phyloP scores from a whole-genome alignment of 2,113 vertebrate genomes.

The Aspiorhynchus laticeps region DNA sequence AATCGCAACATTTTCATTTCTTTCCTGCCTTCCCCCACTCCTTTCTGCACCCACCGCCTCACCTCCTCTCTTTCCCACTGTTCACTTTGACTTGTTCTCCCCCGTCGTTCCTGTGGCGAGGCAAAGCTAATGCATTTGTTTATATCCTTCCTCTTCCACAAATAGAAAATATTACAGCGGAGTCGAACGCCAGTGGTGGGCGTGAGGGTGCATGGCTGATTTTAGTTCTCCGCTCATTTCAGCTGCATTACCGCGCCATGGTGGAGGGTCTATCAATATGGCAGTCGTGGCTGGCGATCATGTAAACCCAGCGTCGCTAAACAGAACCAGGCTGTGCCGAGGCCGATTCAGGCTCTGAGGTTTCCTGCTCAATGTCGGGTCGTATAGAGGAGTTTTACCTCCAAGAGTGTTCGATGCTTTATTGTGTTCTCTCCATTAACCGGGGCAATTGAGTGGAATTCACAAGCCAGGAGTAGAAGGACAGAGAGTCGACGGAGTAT shows the following conservation, averaged over 20 bases:
- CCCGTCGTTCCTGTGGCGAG: slow-evolving; percentile 20
- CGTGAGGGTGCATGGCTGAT: slow-evolving; percentile 32
- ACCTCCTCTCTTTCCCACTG: slow-evolving; percentile 43
- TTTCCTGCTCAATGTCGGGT: slow-evolving; percentile 27
- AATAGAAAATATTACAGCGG: slow-evolving; percentile 48
- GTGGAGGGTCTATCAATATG: slow-evolving; percentile 31
- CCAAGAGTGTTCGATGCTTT: slow-evolving; percentile 35
- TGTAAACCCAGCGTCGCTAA: slow-evolving; percentile 12
- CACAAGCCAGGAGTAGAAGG: slow-evolving; percentile 39
- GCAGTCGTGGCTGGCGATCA: slow-evolving; percentile 19
- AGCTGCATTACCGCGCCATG: slow-evolving; percentile 30
- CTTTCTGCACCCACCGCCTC: slow-evolving; percentile 18
- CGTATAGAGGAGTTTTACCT: slow-evolving; percentile 38
- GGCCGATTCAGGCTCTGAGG: slow-evolving; percentile 18
- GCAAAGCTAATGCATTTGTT: slow-evolving; percentile 49
- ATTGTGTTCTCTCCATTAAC: slow-evolving; percentile 54
- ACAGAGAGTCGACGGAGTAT: slow-evolving; percentile 29
- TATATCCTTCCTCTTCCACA: slow-evolving; percentile 48
- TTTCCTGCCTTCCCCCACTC: slow-evolving; percentile 9
- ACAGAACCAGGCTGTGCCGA: slow-evolving; percentile 11
- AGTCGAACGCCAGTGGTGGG: slow-evolving; percentile 34
- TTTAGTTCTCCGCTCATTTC: slow-evolving; percentile 42
- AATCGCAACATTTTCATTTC: slow-evolving; percentile 49
- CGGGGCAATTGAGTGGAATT: slow-evolving; percentile 58
- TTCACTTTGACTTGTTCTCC: slow-evolving; percentile 36